These are phyloP conservation scores for Carlito syrichta DNA, from an alignment of 2,113 vertebrate species.

Conservation along the genomic window DNA sequence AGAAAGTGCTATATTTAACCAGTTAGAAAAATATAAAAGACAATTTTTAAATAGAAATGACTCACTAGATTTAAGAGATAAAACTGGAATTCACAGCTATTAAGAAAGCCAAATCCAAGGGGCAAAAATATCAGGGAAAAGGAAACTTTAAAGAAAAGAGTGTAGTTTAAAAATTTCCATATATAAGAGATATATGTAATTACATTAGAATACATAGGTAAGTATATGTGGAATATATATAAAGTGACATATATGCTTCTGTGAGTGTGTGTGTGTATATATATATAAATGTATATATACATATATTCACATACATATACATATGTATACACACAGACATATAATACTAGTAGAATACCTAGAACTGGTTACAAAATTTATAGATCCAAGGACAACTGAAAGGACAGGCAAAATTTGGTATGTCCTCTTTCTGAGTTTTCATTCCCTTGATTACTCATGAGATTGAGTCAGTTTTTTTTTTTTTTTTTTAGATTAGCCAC, in stretches of 20 bases:
- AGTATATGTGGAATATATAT: neutral
- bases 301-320: neutral
- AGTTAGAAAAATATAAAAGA: neutral
- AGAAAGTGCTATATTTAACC: neutral
- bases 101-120: neutral
- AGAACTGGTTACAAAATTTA: neutral
- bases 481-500: neutral
- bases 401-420: neutral
- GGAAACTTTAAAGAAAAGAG: neutral
- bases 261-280: neutral
- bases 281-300: neutral
- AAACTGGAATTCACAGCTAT: neutral
- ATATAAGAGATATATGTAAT: neutral
- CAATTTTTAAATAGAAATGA: neutral
- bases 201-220: neutral
- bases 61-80: neutral
- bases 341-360: neutral
- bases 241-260: neutral
- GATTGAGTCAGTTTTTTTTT: neutral
- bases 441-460: neutral
- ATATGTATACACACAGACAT: neutral
- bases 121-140: neutral
- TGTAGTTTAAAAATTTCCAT: neutral
- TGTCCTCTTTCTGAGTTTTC: neutral
- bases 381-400: neutral